Percentiles rank a stretch among this genome's conserved stretches.
Evolutionary conservation across 2,113 vertebrate genomes (phyloP).

Genomic region (Trochalopteron elliotii): DNA sequence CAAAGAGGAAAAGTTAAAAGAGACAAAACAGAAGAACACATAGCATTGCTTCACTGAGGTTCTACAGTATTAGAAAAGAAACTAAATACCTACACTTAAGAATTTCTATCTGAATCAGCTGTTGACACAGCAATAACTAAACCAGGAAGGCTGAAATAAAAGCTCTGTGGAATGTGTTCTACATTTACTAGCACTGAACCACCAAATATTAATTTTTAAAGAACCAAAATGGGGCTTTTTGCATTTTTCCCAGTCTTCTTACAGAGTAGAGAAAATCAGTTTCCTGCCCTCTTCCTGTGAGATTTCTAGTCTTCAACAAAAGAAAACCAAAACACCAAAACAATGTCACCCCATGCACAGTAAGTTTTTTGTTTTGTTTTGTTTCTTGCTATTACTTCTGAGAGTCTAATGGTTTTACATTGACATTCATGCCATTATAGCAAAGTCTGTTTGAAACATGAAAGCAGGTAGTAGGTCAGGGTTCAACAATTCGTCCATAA

Average conservation of each 20-base stretch:
- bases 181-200: neutral
- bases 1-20: neutral
- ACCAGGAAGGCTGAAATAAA: neutral
- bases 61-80: neutral
- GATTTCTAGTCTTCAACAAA: neutral
- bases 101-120: neutral
- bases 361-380: neutral
- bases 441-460: neutral
- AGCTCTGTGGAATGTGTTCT: neutral
- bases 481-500: neutral
- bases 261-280: neutral
- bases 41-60: neutral
- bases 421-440: neutral
- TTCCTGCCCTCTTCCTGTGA: neutral
- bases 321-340: neutral
- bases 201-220: neutral
- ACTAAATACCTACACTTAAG: neutral
- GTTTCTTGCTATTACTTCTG: neutral
- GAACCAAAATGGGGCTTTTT: rapidly evolving
- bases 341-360: neutral
- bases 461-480: neutral
- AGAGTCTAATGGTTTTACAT: neutral
- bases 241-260: neutral
- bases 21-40: neutral
- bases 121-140: neutral